Base-by-base conservation (phyloP, 2,797 vertebrate species). In the Glossophaga mutica region DNA sequence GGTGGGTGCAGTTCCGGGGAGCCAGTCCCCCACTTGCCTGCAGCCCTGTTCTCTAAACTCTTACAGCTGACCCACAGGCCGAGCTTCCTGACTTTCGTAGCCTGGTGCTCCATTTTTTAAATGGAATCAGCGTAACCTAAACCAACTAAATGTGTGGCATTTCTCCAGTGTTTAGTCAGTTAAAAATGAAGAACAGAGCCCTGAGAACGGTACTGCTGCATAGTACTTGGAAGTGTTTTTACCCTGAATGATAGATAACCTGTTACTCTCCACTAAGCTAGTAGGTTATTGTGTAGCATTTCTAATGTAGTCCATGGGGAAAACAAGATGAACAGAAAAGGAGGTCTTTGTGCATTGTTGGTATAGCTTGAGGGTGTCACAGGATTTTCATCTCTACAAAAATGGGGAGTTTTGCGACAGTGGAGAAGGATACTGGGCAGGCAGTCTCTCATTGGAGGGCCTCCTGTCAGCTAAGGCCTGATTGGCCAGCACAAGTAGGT, bases 321-420 rank as follows among this genome's bases (percentile, higher is more conserved):
- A 46, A 76, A 55, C 21, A 87, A 50, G 89, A 65, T 85, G 76
- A 96, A 67, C 39, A 90, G 84, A 67, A 65, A 89, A 95, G 48
- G 85, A 90, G 71, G 92, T 42, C 94, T 97, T 97, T 97, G 86
- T 96, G 73, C 81, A 86, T 87, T 78, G 73, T 87, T 90, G 29
- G n/a, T 0, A 92, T 68, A 37, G 55, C 42, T 46, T 39, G 37
- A 65, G 21, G 10, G 89, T 11, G 0, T 70, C 29, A 0, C 1
- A 37, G n/a, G 57, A 97, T 26, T 11, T 95, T 77, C 34, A 78
- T 97, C 79, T 88, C 50, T 94, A 82, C 44, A 70, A 92, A 87
- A 97, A 85, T 65, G 79, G 81, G 4, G 7, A 10, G 34, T 74
- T 97, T 90, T 91, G 39, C 82, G 32, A 5, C 50, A 52, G 16